Conservation (phyloP, 2,888 invertebrate species). For the Tetranychus truncatus region DNA sequence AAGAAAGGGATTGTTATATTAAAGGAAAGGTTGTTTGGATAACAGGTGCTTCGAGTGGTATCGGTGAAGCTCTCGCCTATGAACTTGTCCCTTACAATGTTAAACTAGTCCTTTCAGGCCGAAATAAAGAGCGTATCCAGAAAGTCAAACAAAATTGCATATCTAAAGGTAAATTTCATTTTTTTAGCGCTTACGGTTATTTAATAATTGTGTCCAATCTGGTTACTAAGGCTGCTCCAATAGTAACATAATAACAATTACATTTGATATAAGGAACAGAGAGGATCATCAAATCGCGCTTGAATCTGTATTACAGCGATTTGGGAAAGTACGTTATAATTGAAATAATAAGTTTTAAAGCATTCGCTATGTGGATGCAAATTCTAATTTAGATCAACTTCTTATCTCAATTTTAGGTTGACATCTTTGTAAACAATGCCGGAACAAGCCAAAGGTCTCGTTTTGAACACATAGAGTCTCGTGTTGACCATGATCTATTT, state of each 20-base stretch:
- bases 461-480: slow-evolving; percentile 49
- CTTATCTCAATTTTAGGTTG: slow-evolving; percentile 36
- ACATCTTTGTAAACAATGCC: slow-evolving; percentile 61
- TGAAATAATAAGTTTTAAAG: too few relatives aligned
- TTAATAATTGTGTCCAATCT: background rate
- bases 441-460: slow-evolving; percentile 55
- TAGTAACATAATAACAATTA: background rate
- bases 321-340: background rate
- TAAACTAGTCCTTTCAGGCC: background rate
- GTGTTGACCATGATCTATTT: slow-evolving; percentile 54
- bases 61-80: background rate
- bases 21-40: background rate
- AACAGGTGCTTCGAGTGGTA: slow-evolving; percentile 5
- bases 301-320: background rate
- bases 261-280: background rate
- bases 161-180: background rate
- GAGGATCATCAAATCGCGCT: background rate
- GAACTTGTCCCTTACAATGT: background rate
- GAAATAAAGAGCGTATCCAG: background rate
- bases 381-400: background rate
- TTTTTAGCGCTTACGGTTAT: background rate
- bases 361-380: background rate
- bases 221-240: background rate
- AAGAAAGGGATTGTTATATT: background rate
- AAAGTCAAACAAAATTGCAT: background rate